Evolutionary conservation across 2,113 vertebrate genomes (phyloP), one percentile per base, ranked within the genome.

Genomic region (Pterocles gutturalis): DNA sequence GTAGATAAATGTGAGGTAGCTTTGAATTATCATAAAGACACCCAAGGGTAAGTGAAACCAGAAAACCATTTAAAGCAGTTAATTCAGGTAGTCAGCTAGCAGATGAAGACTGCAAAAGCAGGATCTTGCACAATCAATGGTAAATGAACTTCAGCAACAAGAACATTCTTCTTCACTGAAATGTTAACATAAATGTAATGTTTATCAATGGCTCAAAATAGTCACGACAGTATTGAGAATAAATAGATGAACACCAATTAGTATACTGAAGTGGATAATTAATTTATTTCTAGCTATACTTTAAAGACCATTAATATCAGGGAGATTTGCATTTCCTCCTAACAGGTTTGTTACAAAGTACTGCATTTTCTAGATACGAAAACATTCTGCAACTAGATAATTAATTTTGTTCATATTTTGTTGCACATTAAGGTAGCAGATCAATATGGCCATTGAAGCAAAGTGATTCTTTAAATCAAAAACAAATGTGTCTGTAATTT

Each of bases 391-490:
- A 71, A 33, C n/a, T 28, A 57, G 26, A 46, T 65, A 67, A 93
- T 89, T 62, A 92, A 62, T 51, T 76, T 76, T 76, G 54, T 17
- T 92, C 61, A 75, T 83, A 79, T 82, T 33, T 84, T 38, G 16
- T 31, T 82, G 61, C 48, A 71, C 48, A 64, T 75, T 58, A 54
- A 72, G 29, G 69, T 51, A 78, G 49, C n/a, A 76, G 85, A 89
- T 95, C 93, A 66, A 81, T 83, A 76, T 55, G 73, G 48, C 48
- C 73, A 89, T 3, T 64, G 87, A 91, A 95, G 80, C 69, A 87
- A 77, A 84, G 24, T 51, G 65, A 67, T 60, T 70, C 43, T 75
- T 75, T 82, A 89, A 70, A 85, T 79, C 79, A 90, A 86, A 72
- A 87, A 4, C 49, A 70, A 77, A 67, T 24, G 22, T 28, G 11